Base-by-base conservation (phyloP, 2,113 vertebrate species). In the Sinocyclocheilus anshuiensis region DNA sequence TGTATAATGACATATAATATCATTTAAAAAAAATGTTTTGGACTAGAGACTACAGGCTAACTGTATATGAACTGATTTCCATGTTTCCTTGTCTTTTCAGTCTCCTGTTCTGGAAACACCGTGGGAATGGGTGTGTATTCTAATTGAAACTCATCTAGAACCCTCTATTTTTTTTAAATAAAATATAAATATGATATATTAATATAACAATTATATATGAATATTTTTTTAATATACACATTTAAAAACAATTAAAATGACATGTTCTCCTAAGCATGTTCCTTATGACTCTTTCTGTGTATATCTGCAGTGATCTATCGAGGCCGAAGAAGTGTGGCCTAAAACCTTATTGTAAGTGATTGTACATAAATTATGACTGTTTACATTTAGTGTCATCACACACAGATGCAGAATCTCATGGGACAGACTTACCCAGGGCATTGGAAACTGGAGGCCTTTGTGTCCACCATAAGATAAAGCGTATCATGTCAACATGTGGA, bases 91-190 rank as follows among this genome's bases (percentile, higher is more conserved):
- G 84, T 86, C 29, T 89, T 95, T 93, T 86, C 92, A 99, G 97
- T 99, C 87, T 96, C 95, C 77, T 98, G 97, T 83, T 96, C 95
- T 86, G 96, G 96, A 89, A 96, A 93, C 90, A 96, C 93, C 77
- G 91, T 96, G 83, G 96, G 96, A 88, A 96, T 96, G 93, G 94
- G 96, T 97, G 94, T 95, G 96, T 93, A 81, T 55, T 48, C 10
- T 36, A 57, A 74, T 18, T 36, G 67, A 72, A 72, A 39, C 15
- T 39, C 15, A 72, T 20, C 18, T 29, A 13, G 18, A 36, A 72
- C 20, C 67, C n/a, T 7, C n/a, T 36, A 3, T 18, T 33, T 69
- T 6, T 6, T 33, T 33, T 33, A 3, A 2, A 16, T 33, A 69
- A 33, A 33, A 26, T 26, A 33, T 33, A 2, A 33, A 36, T 36